phyloP scores from a whole-genome alignment of 1,140 invertebrate genomes.

The Drosophila ercepeae region DNA sequence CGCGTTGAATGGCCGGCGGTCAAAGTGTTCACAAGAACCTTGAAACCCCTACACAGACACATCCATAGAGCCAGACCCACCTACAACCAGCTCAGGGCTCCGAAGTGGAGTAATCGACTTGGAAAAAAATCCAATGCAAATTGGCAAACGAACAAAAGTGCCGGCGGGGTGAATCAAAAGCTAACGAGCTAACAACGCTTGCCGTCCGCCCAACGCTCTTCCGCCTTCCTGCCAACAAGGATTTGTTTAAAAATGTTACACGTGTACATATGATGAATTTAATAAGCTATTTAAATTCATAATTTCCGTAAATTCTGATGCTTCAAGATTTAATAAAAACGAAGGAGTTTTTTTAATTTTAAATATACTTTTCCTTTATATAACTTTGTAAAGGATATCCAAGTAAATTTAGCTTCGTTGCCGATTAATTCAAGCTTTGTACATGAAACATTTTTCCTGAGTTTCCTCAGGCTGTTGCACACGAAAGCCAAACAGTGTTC shows the following conservation, averaged over 20 bases:
- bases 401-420: too few relatives aligned
- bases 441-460: too few relatives aligned
- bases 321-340: too few relatives aligned
- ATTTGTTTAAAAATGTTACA: not conserved
- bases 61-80: not conserved
- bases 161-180: constrained; percentile 27
- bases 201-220: constrained; percentile 4
- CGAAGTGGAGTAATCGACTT: not conserved
- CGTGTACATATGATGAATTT: not conserved
- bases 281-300: not conserved
- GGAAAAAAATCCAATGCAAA: constrained; percentile 37
- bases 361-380: too few relatives aligned
- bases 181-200: constrained; percentile 22
- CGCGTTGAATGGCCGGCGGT: constrained; percentile 33
- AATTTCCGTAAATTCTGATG: not conserved
- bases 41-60: not conserved
- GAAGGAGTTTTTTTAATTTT: constrained; percentile 4
- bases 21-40: constrained; percentile 10
- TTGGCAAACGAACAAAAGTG: constrained; percentile 33
- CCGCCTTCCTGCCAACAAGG: not conserved
- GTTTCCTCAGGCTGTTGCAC: constrained; percentile 4
- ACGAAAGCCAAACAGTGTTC: constrained; percentile 9
- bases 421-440: too few relatives aligned
- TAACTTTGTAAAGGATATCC: too few relatives aligned
- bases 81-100: not conserved